Percentiles rank a stretch among this genome's conserved stretches.
Conservation (phyloP, 2,888 invertebrate species). For the Yponomeuta plumbellus region DNA sequence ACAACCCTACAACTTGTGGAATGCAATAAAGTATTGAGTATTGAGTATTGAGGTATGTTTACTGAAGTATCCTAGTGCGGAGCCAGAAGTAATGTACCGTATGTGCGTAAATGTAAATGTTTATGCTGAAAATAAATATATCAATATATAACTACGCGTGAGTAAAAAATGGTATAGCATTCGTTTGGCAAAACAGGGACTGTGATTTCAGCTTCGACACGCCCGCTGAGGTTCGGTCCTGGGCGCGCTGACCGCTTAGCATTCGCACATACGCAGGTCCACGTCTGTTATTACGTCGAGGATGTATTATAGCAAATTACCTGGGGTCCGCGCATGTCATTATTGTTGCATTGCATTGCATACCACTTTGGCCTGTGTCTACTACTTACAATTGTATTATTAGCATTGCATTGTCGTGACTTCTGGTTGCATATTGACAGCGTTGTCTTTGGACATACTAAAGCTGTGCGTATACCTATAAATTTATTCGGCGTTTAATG, state of each 20-base stretch:
- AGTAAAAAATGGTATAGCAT: too few relatives aligned
- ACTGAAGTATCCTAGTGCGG: too few relatives aligned
- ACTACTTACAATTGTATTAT: neutral
- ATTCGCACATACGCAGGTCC: neutral
- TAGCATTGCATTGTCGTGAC: neutral
- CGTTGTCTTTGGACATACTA: neutral
- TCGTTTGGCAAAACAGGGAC: too few relatives aligned
- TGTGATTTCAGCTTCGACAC: neutral
- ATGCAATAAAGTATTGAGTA: too few relatives aligned
- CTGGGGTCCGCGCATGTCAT: neutral
- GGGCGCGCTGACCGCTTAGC: neutral
- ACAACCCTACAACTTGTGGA: too few relatives aligned
- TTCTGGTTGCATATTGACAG: neutral
- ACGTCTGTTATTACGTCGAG: neutral
- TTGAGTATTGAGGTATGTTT: too few relatives aligned
- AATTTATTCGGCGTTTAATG: neutral
- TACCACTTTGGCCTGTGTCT: neutral
- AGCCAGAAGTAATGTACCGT: too few relatives aligned
- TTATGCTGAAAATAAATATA: too few relatives aligned
- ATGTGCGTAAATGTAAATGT: too few relatives aligned
- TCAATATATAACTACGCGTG: too few relatives aligned
- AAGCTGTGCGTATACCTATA: neutral
- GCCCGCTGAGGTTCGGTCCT: neutral
- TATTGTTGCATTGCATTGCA: neutral
- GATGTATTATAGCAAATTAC: neutral